Base-by-base conservation (phyloP, 2,113 vertebrate species). In the Morone chrysops region DNA sequence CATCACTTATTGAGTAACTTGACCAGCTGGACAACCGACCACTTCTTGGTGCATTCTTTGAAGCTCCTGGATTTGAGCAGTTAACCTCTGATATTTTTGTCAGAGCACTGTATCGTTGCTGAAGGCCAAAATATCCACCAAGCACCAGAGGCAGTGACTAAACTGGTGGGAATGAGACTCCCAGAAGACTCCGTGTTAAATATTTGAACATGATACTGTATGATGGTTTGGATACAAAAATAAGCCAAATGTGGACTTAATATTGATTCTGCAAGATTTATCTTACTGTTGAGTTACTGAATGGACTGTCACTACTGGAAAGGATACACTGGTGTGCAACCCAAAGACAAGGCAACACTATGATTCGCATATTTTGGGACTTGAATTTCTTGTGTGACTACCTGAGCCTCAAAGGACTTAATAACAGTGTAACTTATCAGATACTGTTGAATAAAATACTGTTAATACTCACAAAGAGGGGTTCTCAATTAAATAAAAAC, bases 91-190 rank as follows among this genome's bases (percentile, higher is more conserved):
- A 65, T 54, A 22, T 82, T 86, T 63, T 78, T 65, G 71, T 87
- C 74, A 7, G 70, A 82, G 75, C 83, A 83, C 76, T 88, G 82
- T 76, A 81, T 73, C 8, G 2, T 41, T 63, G 78, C 82, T 83
- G 70, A 90, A 86, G 71, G 77, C 83, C 90, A 90, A 90, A 90
- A 63, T 47, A 70, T 82, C 67, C 45, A 67, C 57, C 56, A 6
- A 82, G 70, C 50, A 62, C 75, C 60, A 67, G 22, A 80, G 61
- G 60, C 61, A 81, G 54, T 41, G 73, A 80, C 40, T 61, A 10
- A 53, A 75, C 74, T 69, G 63, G 7, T 89, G 88, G 87, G 80
- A 63, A 80, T 1, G 75, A 40, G 40, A 78, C 77, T 78, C 81
- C 81, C 61, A 38, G 67, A 68, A 70, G 72, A 82, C 50, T 20